phyloP scores from a whole-genome alignment of 2,797 vertebrate genomes.

The Schizopygopsis malacanthus region DNA sequence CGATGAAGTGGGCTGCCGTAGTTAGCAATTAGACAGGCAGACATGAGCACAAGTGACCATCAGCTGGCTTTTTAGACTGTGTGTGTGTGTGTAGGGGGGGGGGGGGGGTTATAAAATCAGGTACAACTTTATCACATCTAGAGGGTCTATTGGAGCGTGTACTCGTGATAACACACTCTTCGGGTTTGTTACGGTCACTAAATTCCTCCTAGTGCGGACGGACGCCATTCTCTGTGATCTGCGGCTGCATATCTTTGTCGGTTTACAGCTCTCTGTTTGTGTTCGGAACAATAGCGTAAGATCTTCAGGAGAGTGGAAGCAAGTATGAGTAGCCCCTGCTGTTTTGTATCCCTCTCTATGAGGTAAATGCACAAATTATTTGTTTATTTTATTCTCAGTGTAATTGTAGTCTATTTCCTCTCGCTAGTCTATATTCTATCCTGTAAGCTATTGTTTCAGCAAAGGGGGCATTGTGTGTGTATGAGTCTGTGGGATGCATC shows the following conservation, averaged over 20 bases:
- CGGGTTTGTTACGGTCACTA: conserved; percentile 1
- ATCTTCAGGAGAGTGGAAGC: conserved; percentile 20
- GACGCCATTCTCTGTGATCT: conserved; percentile 59
- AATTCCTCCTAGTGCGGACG: not conserved
- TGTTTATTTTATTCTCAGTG: conserved; percentile 43
- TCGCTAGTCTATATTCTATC: conserved; percentile 26
- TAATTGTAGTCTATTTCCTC: conserved; percentile 47
- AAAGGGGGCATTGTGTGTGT: conserved; percentile 42
- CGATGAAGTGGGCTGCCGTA: conserved; percentile 66
- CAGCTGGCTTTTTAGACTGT: conserved; percentile 3
- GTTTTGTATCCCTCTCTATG: conserved; percentile 6
- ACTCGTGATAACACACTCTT: conserved; percentile 22
- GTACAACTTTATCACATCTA: conserved; percentile 10
- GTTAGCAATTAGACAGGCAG: conserved; percentile 54
- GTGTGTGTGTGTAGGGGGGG: conserved; percentile 15
- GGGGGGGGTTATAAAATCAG: not conserved
- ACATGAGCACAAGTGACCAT: conserved; percentile 46
- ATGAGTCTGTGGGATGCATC: conserved; percentile 12
- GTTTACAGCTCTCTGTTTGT: conserved; percentile 40
- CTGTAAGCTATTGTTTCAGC: conserved; percentile 47
- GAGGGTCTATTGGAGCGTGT: not conserved
- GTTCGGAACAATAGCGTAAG: conserved; percentile 33
- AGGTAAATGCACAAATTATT: conserved; percentile 33
- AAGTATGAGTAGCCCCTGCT: conserved; percentile 25
- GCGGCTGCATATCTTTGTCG: conserved; percentile 57